Evolutionary conservation across 2,888 invertebrate species (phyloP).

Genomic region (Clostera curtula): DNA sequence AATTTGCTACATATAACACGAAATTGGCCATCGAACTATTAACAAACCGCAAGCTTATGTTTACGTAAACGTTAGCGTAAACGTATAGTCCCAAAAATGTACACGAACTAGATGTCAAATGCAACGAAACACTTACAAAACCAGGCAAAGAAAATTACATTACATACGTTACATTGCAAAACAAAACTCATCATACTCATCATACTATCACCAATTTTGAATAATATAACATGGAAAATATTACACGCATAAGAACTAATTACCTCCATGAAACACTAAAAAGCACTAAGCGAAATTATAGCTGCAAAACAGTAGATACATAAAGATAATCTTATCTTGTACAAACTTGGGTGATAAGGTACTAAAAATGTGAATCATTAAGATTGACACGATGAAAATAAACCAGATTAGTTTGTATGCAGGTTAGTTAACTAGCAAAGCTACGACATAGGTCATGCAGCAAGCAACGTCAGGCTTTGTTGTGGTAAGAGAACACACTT

Average conservation of each 20-base stretch:
- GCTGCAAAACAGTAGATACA: background rate
- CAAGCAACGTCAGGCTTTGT: too few species aligned
- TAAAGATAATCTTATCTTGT: slow-evolving; percentile 21
- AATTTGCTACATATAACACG: too few species aligned
- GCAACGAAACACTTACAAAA: slow-evolving; percentile 2
- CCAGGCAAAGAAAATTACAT: slow-evolving; percentile 13
- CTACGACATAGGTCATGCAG: too few species aligned
- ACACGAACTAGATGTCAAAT: background rate
- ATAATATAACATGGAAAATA: background rate
- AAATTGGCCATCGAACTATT: too few species aligned
- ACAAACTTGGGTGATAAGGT: slow-evolving; percentile 13
- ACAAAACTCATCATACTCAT: background rate
- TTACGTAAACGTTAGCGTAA: too few species aligned
- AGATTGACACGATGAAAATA: too few species aligned
- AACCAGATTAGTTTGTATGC: too few species aligned
- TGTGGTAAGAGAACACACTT: too few species aligned
- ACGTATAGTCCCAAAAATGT: background rate
- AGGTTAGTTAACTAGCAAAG: too few species aligned
- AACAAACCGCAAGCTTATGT: too few species aligned
- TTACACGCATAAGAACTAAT: slow-evolving; percentile 5
- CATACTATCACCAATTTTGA: background rate
- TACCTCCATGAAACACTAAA: slow-evolving; percentile 22
- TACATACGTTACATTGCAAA: too few species aligned
- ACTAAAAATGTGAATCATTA: slow-evolving; percentile 14
- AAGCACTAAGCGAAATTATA: slow-evolving; percentile 14